phyloP scores from a whole-genome alignment of 1,140 invertebrate species.

The Megalopta genalis region DNA sequence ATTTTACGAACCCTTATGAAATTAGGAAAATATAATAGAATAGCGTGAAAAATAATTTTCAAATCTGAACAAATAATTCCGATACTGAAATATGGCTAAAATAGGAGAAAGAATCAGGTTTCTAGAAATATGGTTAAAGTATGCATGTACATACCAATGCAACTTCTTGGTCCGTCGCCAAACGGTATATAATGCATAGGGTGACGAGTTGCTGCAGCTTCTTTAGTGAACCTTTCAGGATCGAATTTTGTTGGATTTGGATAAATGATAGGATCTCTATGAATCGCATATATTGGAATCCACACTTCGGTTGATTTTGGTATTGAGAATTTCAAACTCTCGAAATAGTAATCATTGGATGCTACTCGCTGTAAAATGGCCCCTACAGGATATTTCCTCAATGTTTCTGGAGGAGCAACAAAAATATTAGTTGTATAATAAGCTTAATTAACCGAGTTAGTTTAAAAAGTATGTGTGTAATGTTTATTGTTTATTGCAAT shows the following conservation, averaged over 20 bases:
- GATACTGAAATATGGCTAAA: too few relatives aligned
- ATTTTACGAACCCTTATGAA: too few relatives aligned
- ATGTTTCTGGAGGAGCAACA: not conserved
- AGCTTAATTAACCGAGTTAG: too few relatives aligned
- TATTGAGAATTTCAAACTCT: constrained; percentile 26
- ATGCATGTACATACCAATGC: constrained; percentile 81
- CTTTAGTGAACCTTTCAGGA: constrained; percentile 34
- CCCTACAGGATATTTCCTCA: constrained; percentile 8
- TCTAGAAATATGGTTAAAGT: constrained; percentile 25
- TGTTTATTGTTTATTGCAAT: too few relatives aligned
- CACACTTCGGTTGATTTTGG: not conserved
- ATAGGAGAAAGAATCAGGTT: not conserved
- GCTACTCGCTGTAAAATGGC: not conserved
- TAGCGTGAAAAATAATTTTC: too few relatives aligned
- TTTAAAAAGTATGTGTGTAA: too few relatives aligned
- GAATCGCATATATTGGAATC: constrained; percentile 24
- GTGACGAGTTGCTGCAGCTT: not conserved
- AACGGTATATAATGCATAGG: constrained; percentile 44
- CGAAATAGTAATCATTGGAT: not conserved
- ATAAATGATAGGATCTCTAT: constrained; percentile 39
- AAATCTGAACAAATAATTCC: too few relatives aligned
- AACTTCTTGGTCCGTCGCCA: constrained; percentile 79
- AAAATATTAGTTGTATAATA: not conserved
- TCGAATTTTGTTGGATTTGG: constrained; percentile 39
- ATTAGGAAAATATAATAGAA: too few relatives aligned